Conservation (phyloP, 2,113 vertebrate species). For the Dasyurus viverrinus region DNA sequence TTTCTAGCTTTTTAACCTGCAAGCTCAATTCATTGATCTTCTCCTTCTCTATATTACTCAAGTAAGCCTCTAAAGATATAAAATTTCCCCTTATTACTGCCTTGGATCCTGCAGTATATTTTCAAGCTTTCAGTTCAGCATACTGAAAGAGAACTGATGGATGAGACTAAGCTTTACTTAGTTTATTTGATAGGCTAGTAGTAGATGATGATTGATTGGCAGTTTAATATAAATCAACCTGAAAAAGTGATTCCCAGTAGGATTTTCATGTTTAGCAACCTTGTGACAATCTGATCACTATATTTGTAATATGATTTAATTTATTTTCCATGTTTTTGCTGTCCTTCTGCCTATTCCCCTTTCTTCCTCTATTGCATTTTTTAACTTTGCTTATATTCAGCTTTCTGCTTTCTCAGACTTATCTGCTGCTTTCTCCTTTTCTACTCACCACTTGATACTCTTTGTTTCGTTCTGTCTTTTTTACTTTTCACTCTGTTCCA, state of each 20-base stretch:
- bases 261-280: background rate
- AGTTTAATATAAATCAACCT: slow-evolving; percentile 7
- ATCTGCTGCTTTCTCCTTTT: background rate
- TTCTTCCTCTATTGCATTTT: background rate
- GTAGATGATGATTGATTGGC: slow-evolving; percentile 20
- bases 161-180: too few relatives aligned
- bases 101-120: background rate
- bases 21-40: too few relatives aligned
- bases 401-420: background rate
- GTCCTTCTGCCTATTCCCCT: background rate
- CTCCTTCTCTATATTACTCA: too few relatives aligned
- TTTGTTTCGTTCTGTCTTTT: background rate
- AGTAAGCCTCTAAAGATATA: too few relatives aligned
- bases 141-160: too few relatives aligned
- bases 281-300: background rate
- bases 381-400: background rate
- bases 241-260: background rate
- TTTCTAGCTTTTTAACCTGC: too few relatives aligned
- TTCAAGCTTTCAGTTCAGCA: slow-evolving; percentile 33
- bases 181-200: slow-evolving; percentile 6
- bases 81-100: too few relatives aligned
- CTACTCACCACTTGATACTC: background rate
- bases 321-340: background rate
- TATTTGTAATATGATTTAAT: background rate
- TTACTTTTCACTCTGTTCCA: background rate